Evolutionary conservation across 2,888 invertebrate genomes (phyloP).

Genomic region (Heteropelma amictum): DNA sequence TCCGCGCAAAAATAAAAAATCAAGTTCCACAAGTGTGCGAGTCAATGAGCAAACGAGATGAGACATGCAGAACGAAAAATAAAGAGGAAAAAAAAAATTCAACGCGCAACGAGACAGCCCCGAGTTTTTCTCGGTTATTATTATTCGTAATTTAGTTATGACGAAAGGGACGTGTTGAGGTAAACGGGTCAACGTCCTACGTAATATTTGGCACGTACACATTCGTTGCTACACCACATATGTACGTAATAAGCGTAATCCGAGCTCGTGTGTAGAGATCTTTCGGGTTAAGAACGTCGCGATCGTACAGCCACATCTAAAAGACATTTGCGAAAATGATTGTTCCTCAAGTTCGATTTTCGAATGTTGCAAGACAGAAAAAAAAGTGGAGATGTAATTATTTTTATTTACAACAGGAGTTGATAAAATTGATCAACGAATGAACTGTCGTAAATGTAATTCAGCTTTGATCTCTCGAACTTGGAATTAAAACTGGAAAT

Average conservation of each 20-base stretch:
- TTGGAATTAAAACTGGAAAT: too few species aligned
- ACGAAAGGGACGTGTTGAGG: constrained; percentile 42
- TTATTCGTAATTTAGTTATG: constrained; percentile 44
- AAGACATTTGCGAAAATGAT: too few species aligned
- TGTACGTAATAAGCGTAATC: constrained; percentile 1
- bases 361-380: not conserved
- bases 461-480: too few species aligned
- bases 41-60: not conserved
- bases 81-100: constrained; percentile 8
- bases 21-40: not conserved
- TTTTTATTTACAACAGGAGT: too few species aligned
- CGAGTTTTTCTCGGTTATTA: constrained; percentile 18
- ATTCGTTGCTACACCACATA: not conserved
- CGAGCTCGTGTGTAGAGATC: constrained; percentile 4
- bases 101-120: constrained; percentile 11
- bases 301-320: not conserved
- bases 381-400: too few species aligned
- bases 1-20: not conserved
- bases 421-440: too few species aligned
- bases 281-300: constrained; percentile 3
- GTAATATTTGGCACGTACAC: constrained; percentile 52
- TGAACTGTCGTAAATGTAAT: too few species aligned
- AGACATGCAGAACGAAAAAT: not conserved
- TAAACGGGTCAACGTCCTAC: constrained; percentile 50
- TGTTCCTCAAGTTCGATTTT: too few species aligned